Conservation (phyloP, 2,888 invertebrate species). For the Perizoma flavofasciatum region DNA sequence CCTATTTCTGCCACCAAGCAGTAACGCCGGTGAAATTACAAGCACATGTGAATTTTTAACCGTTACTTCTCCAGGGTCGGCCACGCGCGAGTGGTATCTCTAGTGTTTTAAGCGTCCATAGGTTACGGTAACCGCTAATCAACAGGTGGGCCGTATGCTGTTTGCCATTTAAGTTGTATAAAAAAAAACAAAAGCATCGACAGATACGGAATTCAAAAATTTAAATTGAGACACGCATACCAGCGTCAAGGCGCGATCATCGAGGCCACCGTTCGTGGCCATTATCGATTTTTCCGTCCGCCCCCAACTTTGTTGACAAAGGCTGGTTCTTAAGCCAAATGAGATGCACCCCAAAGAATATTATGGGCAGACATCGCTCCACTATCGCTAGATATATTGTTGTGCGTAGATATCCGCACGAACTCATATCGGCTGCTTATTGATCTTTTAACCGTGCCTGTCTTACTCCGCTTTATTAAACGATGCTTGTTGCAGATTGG, state of each 20-base stretch:
- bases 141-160: too few relatives aligned
- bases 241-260: constrained; percentile 68
- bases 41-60: too few relatives aligned
- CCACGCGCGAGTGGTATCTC: too few relatives aligned
- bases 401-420: constrained; percentile 62
- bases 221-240: constrained; percentile 68
- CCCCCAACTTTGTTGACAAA: constrained; percentile 83
- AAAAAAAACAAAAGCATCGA: constrained; percentile 5
- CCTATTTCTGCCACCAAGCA: too few relatives aligned
- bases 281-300: constrained; percentile 80
- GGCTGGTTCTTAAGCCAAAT: constrained; percentile 84
- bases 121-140: too few relatives aligned
- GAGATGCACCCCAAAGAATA: constrained; percentile 84
- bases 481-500: constrained; percentile 43
- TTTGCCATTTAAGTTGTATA: background rate
- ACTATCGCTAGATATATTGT: constrained; percentile 70
- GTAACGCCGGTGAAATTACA: too few relatives aligned
- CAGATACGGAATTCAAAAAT: constrained; percentile 47
- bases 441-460: constrained; percentile 67
- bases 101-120: too few relatives aligned
- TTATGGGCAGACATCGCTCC: constrained; percentile 83
- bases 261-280: constrained; percentile 66
- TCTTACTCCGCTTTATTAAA: constrained; percentile 56
- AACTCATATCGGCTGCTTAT: constrained; percentile 70
- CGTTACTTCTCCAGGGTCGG: too few relatives aligned